Conservation (phyloP, 53 echinoderm and acorn worm species). For the Pentamera pediparva region DNA sequence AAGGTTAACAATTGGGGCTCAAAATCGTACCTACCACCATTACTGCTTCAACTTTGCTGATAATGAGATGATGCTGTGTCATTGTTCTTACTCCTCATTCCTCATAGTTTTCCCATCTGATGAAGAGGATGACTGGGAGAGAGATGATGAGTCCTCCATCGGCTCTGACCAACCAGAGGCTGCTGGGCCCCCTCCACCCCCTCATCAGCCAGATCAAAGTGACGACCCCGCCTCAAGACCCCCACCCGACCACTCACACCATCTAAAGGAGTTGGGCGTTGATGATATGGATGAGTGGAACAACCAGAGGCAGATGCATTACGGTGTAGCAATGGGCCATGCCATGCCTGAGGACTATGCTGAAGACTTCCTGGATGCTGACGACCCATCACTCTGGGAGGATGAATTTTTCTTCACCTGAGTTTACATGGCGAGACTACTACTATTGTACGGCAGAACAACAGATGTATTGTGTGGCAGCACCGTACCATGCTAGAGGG, state of each 20-base stretch:
- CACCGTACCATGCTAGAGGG: too few species aligned
- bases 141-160: neutral
- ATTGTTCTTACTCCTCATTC: neutral
- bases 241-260: neutral
- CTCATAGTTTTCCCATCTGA: slow-evolving; percentile 17
- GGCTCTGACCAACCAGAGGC: neutral
- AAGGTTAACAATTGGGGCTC: too few species aligned
- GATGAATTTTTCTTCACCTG: slow-evolving; percentile 25
- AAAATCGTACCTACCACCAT: too few species aligned
- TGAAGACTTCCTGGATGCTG: slow-evolving; percentile 53
- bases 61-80: too few species aligned
- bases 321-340: slow-evolving; percentile 1
- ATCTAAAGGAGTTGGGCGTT: neutral
- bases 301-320: slow-evolving; percentile 32
- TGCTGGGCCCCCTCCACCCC: too few species aligned
- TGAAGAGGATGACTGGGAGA: neutral
- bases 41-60: too few species aligned
- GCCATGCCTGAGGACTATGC: slow-evolving; percentile 32
- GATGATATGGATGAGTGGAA: slow-evolving; percentile 9
- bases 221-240: neutral
- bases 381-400: slow-evolving; percentile 46
- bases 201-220: too few species aligned
- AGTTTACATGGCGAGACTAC: neutral
- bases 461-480: too few species aligned
- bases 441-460: too few species aligned